phyloP scores from a whole-genome alignment of 2,113 vertebrate species.

The Fregata magnificens region DNA sequence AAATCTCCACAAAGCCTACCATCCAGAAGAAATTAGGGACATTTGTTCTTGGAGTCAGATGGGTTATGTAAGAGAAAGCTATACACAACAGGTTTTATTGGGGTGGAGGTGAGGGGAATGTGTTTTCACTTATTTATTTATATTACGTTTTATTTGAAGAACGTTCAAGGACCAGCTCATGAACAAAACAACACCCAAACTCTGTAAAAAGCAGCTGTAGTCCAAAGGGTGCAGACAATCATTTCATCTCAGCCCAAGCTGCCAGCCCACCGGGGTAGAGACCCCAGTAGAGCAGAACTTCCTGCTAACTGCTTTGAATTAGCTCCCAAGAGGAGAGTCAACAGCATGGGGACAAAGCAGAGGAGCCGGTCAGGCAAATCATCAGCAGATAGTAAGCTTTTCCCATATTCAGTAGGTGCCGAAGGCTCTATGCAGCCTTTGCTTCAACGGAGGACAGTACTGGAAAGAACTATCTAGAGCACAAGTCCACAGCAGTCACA shows the following conservation, averaged over 20 bases:
- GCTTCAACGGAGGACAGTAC: not conserved
- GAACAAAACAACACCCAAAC: not conserved
- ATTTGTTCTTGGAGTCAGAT: constrained; percentile 45
- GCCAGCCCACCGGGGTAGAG: not conserved
- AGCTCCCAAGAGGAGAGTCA: not conserved
- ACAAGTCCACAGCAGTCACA: not conserved
- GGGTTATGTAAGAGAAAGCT: constrained; percentile 1
- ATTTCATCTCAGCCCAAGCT: not conserved
- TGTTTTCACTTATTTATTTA: constrained; percentile 15
- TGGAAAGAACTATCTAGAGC: not conserved
- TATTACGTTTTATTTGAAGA: not conserved
- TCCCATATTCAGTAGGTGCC: not conserved
- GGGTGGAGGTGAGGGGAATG: not conserved
- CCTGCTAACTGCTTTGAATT: not conserved
- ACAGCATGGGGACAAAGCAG: not conserved
- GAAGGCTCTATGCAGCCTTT: not conserved
- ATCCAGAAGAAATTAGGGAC: constrained; percentile 49
- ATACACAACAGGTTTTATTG: constrained; percentile 13
- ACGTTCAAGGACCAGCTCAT: not conserved
- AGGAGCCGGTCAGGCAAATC: not conserved
- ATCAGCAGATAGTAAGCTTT: not conserved
- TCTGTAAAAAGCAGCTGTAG: not conserved
- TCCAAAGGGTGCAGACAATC: not conserved
- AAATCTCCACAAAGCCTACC: constrained; percentile 49
- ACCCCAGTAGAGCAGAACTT: not conserved